phyloP scores from a whole-genome alignment of 1,140 invertebrate genomes.

The Brachionus koreanus region DNA sequence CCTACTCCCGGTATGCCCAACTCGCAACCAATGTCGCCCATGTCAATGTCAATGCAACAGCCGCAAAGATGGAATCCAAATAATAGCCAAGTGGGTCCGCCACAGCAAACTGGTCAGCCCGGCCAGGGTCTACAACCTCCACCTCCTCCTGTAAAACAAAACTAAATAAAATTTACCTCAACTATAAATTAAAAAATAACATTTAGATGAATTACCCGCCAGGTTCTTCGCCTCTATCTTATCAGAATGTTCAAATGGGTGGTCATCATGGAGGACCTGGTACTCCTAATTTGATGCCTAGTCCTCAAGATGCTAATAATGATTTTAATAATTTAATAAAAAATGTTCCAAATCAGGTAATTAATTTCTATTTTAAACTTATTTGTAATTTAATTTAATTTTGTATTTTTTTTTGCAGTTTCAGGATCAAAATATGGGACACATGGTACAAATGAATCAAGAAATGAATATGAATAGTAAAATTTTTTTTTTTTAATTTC shows the following conservation, averaged over 20 bases:
- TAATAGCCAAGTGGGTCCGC: not conserved
- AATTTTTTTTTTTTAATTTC: not conserved
- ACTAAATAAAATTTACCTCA: not conserved
- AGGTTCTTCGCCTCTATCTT: not conserved
- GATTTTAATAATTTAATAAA: constrained; percentile 36
- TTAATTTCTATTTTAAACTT: not conserved
- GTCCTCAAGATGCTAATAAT: constrained; percentile 14
- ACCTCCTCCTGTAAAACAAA: not conserved
- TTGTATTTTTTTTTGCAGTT: constrained; percentile 7
- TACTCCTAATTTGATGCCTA: constrained; percentile 17
- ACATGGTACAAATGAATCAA: constrained; percentile 20
- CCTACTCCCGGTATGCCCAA: constrained; percentile 28
- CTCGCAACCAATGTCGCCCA: constrained; percentile 29
- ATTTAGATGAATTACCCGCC: constrained; percentile 31
- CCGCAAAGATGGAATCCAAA: constrained; percentile 24
- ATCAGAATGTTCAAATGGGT: constrained; percentile 39
- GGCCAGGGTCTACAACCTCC: not conserved
- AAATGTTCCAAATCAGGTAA: constrained; percentile 20
- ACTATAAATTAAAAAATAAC: not conserved
- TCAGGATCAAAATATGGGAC: constrained; percentile 32
- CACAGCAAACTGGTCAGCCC: not conserved
- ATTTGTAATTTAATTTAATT: not conserved
- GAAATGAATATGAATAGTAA: constrained; percentile 43
- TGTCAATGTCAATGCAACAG: constrained; percentile 36
- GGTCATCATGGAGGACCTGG: constrained; percentile 24